phyloP scores from a whole-genome alignment of 2,797 vertebrate species.

The Sylvilagus floridanus region DNA sequence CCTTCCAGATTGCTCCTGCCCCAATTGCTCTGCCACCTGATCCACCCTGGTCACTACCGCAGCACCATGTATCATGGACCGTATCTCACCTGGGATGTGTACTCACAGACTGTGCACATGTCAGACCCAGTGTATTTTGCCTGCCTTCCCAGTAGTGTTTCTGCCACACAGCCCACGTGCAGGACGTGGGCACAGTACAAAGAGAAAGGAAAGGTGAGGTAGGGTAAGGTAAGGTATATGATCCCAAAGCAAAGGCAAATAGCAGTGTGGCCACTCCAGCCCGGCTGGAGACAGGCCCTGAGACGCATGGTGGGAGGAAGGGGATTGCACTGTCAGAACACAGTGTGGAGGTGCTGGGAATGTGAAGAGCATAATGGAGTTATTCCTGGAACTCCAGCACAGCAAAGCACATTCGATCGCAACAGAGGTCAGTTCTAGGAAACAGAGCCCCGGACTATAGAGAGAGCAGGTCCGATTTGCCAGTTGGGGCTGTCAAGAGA shows the following conservation, averaged over 20 bases:
- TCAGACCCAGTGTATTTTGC: not conserved
- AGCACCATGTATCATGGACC: not conserved
- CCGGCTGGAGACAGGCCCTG: not conserved
- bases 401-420: not conserved
- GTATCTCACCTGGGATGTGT: not conserved
- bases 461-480: not conserved
- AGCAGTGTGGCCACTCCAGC: not conserved
- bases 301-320: not conserved
- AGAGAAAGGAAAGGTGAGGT: not conserved
- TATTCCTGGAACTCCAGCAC: not conserved
- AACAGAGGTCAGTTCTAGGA: not conserved
- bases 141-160: not conserved
- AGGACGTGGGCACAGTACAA: not conserved
- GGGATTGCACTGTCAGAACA: not conserved
- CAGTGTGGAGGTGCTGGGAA: not conserved
- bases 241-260: not conserved
- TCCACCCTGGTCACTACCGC: not conserved
- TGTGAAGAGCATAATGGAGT: not conserved
- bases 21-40: not conserved
- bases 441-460: not conserved
- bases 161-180: not conserved
- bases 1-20: not conserved
- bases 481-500: not conserved
- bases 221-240: not conserved
- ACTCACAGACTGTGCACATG: not conserved